Conservation (phyloP, 1,140 invertebrate species). For the Aricia agestis region DNA sequence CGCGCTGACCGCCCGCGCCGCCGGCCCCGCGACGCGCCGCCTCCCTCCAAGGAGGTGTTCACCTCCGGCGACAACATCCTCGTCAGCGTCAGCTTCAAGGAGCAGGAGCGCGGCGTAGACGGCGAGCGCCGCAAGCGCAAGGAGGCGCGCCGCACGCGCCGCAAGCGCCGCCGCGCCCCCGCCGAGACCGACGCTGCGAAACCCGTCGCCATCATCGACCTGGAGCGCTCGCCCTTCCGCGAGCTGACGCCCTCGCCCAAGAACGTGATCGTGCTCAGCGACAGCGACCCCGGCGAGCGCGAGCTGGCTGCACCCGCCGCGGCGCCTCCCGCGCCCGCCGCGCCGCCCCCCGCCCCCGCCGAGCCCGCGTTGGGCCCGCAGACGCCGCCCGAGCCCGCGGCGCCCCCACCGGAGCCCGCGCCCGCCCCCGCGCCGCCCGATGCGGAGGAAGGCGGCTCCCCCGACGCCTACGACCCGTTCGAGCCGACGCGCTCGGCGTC, state of each 20-base stretch:
- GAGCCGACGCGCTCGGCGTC: constrained; percentile 90
- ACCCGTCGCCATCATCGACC: constrained; percentile 89
- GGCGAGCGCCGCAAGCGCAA: constrained; percentile 43
- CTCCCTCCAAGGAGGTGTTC: constrained; percentile 92
- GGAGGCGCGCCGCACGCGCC: constrained; percentile 63
- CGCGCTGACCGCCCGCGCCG: constrained; percentile 54
- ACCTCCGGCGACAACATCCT: constrained; percentile 94
- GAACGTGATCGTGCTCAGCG: constrained; percentile 88
- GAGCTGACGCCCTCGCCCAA: constrained; percentile 86
- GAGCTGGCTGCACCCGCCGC: constrained; percentile 28
- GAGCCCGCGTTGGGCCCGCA: constrained; percentile 57
- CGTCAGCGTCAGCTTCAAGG: constrained; percentile 93
- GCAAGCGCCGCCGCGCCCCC: constrained; percentile 35
- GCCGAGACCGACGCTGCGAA: constrained; percentile 68
- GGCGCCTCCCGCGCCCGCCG: constrained; percentile 33
- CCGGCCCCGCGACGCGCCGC: constrained; percentile 55
- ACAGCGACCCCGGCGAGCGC: constrained; percentile 82
- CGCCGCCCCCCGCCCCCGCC: constrained; percentile 41
- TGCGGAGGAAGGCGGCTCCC: constrained; percentile 74
- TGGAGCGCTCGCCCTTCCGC: constrained; percentile 89
- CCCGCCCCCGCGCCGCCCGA: constrained; percentile 56
- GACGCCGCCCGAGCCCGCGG: constrained; percentile 58
- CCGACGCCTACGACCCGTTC: constrained; percentile 91
- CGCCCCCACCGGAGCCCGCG: constrained; percentile 56
- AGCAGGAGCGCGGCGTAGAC: constrained; percentile 77